Conservation (phyloP, 2,888 invertebrate genomes). For the Leptinotarsa tumamoca region DNA sequence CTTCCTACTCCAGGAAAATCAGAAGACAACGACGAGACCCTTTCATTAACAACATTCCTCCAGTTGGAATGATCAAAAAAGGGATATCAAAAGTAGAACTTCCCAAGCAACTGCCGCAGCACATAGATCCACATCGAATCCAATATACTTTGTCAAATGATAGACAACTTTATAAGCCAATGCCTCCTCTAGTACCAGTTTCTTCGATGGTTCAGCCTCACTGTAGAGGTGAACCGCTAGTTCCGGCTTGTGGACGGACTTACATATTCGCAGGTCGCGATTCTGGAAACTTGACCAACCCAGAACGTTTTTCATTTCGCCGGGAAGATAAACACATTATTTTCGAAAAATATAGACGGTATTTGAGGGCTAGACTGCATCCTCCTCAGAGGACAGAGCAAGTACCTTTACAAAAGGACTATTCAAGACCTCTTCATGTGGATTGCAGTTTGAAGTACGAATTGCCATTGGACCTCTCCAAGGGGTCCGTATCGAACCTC, state of each 20-base stretch:
- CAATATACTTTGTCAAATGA: constrained; percentile 51
- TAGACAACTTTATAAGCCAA: constrained; percentile 60
- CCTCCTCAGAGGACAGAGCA: constrained; percentile 64
- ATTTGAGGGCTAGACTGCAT: too few species aligned
- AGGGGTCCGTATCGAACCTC: constrained; percentile 83
- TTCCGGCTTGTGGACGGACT: constrained; percentile 64
- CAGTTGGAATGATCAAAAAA: constrained; percentile 55
- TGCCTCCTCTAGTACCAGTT: constrained; percentile 63
- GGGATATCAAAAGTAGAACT: constrained; percentile 55
- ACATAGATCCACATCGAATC: constrained; percentile 60
- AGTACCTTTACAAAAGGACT: constrained; percentile 77
- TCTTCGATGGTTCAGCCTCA: constrained; percentile 58
- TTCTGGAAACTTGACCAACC: constrained; percentile 63
- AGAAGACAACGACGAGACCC: constrained; percentile 85
- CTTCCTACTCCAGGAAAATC: constrained; percentile 88
- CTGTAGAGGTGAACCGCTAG: constrained; percentile 63
- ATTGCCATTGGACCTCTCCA: constrained; percentile 87
- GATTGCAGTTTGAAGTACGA: constrained; percentile 94
- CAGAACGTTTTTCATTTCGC: constrained; percentile 63
- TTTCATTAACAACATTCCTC: constrained; percentile 85
- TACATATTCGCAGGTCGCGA: constrained; percentile 60
- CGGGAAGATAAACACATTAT: too few species aligned
- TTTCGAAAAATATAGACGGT: too few species aligned
- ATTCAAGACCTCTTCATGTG: constrained; percentile 87
- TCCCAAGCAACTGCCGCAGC: constrained; percentile 63